Base-by-base conservation (phyloP, 2,888 invertebrate species). In the Epinotia brunnichana region DNA sequence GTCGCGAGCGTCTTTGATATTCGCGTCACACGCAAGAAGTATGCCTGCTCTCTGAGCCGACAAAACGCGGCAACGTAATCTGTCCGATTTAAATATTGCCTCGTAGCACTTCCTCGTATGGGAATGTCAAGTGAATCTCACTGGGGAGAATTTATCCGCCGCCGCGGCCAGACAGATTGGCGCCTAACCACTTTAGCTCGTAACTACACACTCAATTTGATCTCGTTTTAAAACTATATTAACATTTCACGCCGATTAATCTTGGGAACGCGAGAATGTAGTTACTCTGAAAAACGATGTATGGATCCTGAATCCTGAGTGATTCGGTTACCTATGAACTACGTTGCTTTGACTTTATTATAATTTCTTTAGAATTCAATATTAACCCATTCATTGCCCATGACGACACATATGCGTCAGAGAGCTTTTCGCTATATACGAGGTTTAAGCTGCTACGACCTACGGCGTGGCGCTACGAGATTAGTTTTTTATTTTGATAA, bases 81-180 rank as follows among this genome's bases (percentile, higher is more conserved):
- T 63, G 44, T 56, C 70, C 56, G 62, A 70, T 70, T 70, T 70
- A 54, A 63, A 70, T 70, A 62, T 70, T 44, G 69, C 69, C 56
- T 56, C 56, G 54, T 56, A 69, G 69, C 69, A 56, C 62, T 62
- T 69, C 56, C 41, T 44, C 29, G 68, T 35, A 59, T 61, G 29
- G 39, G 63, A 57, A 68, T 57, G 68, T 69, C 73, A 63, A 73
- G 63, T 69, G 73, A 51, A 56, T 62, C 62, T 62, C 48, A 19
- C 62, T 63, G 56, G 44, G 62, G 63, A 56, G 62, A 69, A 73
- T 73, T 69, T 62, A 69, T 69, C 69, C 63, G 15, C 56, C 69
- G 67, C 63, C 56, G 51, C 21, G 29, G 66, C 57, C 69, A 80
- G 80, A 81, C 80, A 73, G 77, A 78, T 77, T 78, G 80, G 78